Evolutionary conservation across 2,888 invertebrate species (phyloP).

Genomic region (Mesopsocus fuscifrons): DNA sequence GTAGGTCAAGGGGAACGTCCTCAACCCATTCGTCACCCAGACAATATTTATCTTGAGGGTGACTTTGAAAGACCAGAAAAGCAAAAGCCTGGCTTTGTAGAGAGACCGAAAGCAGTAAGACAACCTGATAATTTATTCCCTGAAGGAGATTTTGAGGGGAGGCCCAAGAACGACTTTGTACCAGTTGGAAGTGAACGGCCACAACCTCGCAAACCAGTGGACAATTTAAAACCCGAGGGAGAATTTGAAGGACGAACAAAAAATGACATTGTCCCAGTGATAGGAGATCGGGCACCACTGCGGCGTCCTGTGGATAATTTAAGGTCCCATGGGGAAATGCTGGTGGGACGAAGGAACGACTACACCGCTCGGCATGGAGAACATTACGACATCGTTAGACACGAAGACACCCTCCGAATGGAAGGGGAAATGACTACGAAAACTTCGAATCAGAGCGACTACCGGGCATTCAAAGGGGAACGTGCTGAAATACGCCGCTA

Average conservation of each 20-base stretch:
- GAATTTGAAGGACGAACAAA: slow-evolving; percentile 24
- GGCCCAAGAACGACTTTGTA: slow-evolving; percentile 7
- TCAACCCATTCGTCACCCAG: slow-evolving; percentile 17
- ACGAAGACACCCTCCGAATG: slow-evolving; percentile 30
- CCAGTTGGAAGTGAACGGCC: neutral
- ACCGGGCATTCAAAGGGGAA: neutral
- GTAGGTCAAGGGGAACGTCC: slow-evolving; percentile 29
- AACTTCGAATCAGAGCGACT: slow-evolving; percentile 11
- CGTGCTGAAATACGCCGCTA: neutral
- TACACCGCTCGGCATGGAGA: neutral
- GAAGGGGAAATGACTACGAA: slow-evolving; percentile 17
- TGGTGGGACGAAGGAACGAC: neutral
- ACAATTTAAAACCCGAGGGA: slow-evolving; percentile 26
- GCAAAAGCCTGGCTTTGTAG: neutral
- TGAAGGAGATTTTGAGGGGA: slow-evolving; percentile 26
- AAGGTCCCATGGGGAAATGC: slow-evolving; percentile 16
- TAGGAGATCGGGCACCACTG: slow-evolving; percentile 20
- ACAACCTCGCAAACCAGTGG: slow-evolving; percentile 22
- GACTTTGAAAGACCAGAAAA: slow-evolving; percentile 18
- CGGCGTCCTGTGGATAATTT: slow-evolving; percentile 32
- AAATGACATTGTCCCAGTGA: slow-evolving; percentile 20
- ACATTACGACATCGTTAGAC: slow-evolving; percentile 33
- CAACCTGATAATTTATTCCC: slow-evolving; percentile 31
- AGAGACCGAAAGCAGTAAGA: slow-evolving; percentile 26
- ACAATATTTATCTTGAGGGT: slow-evolving; percentile 20